These are phyloP conservation scores for Batillaria attramentaria DNA, from an alignment of 1,140 invertebrate species.

Conservation along the genomic window DNA sequence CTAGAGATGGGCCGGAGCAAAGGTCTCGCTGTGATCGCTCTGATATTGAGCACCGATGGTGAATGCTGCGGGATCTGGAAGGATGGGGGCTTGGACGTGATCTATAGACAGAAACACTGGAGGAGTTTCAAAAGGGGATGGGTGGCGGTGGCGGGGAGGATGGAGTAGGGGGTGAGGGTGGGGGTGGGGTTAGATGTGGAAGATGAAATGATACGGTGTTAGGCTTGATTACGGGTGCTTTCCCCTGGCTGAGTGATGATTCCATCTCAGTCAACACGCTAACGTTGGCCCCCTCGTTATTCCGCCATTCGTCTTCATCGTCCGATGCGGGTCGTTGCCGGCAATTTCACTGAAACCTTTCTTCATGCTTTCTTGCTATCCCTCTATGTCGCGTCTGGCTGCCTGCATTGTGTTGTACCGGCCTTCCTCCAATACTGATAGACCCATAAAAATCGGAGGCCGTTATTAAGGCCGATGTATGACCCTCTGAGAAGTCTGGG, in stretches of 20 bases:
- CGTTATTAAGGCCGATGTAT: too few species aligned
- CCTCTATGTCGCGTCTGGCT: too few species aligned
- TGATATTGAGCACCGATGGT: too few species aligned
- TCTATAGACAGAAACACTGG: background rate
- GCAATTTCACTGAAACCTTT: constrained; percentile 21
- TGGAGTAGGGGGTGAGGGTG: constrained; percentile 6
- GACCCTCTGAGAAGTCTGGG: too few species aligned
- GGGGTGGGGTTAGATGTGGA: background rate
- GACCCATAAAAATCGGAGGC: too few species aligned
- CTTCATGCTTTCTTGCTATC: too few species aligned
- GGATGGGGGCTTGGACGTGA: background rate
- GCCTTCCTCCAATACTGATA: too few species aligned
- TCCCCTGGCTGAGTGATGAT: constrained; percentile 15
- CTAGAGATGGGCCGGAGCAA: background rate
- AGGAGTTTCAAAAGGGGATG: background rate
- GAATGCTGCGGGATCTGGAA: too few species aligned
- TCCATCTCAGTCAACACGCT: constrained; percentile 12
- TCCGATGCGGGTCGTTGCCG: constrained; percentile 1
- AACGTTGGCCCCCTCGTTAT: constrained; percentile 12
- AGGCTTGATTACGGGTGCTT: too few species aligned
- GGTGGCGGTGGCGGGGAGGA: background rate
- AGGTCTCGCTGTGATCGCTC: too few species aligned
- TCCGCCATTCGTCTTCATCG: background rate
- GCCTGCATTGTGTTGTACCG: too few species aligned
- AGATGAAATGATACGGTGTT: too few species aligned